Evolutionary conservation across 2,888 invertebrate species (phyloP), one percentile per base, ranked within the genome.

Genomic region (Apantesis nais): DNA sequence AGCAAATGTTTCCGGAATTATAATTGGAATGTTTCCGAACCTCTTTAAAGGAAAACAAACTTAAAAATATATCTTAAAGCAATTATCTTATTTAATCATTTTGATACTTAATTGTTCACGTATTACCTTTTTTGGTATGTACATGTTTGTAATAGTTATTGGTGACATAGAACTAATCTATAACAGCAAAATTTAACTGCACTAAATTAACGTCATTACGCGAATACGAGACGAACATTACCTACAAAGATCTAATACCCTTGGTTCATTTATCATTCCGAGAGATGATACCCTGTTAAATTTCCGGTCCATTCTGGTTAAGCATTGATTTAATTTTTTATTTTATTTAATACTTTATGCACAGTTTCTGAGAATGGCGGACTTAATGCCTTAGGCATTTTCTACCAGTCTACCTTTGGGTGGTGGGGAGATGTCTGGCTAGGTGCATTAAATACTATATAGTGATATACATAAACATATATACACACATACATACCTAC

Each of bases 231-330:
- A 78, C 77, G 77, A 78, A 80, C 70, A 75, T 74, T 74, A 71
- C 74, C 74, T 74, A 71, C 74, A 65, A 66, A 79, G 79, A 84
- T 83, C 83, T 78, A 71, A 69, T 58, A 44, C 52, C 66, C 31
- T 52, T 25, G 31, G 39, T 48, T 52, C 48, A 48, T 68, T 62
- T 68, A 68, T 71, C 82, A 77, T 78, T 72, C 76, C 74, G 77
- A 77, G 76, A 81, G 79, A 79, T 76, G 72, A n/a, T n/a, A n/a
- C 74, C 64, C 67, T 68, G 77, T 80, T 83, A 85, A 82, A 77
- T 64, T 76, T 83, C 80, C 80, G 77, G 76, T 79, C 73, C 19
- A 77, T 75, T 78, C 22, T 76, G 78, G 41, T 25, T 68, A 72
- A 77, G 72, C 66, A 71, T 74, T 77, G 11, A 73, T 69, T 31